These are phyloP conservation scores for Zele albiditarsus DNA, from an alignment of 2,888 invertebrate species.

Conservation along the genomic window DNA sequence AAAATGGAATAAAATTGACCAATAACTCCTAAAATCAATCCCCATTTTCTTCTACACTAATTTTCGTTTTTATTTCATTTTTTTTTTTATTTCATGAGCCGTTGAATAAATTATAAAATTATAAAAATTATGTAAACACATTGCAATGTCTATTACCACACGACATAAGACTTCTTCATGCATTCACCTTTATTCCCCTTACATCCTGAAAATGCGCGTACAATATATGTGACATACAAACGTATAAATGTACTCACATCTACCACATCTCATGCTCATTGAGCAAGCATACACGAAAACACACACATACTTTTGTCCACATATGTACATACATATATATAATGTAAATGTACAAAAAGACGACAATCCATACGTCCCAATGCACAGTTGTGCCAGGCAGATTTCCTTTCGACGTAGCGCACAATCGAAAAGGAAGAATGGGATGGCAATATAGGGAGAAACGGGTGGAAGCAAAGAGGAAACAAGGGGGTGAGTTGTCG, in stretches of 20 bases:
- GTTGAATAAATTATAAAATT: constrained; percentile 37
- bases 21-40: too few relatives aligned
- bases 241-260: constrained; percentile 22
- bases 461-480: constrained; percentile 41
- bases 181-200: constrained; percentile 56
- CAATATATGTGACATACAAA: constrained; percentile 22
- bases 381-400: constrained; percentile 47
- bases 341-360: not conserved
- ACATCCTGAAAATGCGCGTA: constrained; percentile 47
- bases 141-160: constrained; percentile 66
- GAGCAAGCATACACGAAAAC: not conserved
- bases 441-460: constrained; percentile 44
- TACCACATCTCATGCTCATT: constrained; percentile 16
- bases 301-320: constrained; percentile 10
- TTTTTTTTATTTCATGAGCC: not conserved
- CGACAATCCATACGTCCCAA: constrained; percentile 25
- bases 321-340: not conserved
- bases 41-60: constrained; percentile 16
- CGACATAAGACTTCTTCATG: constrained; percentile 46
- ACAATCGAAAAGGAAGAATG: constrained; percentile 52
- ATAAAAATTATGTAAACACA: constrained; percentile 69
- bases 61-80: constrained; percentile 30
- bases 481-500: not conserved
- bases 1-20: too few relatives aligned
- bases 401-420: constrained; percentile 53